These are phyloP conservation scores for Prunella strophiata DNA, from an alignment of 2,797 vertebrate genomes.

Conservation along the genomic window DNA sequence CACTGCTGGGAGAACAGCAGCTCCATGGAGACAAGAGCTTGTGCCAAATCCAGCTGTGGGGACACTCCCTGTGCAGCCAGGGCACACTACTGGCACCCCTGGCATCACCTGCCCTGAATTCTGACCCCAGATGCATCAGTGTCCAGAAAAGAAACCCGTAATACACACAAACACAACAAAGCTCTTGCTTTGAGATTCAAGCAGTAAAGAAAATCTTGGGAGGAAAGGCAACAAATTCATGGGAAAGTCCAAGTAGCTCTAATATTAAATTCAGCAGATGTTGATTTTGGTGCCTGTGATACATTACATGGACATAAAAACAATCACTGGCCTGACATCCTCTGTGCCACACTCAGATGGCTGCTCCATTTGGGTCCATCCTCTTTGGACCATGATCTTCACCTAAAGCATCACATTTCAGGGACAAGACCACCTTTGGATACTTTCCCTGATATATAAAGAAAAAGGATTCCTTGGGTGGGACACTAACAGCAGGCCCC, in stretches of 20 bases:
- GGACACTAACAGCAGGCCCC: background rate
- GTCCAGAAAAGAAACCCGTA: accelerated
- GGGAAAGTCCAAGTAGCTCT: background rate
- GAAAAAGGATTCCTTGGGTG: background rate
- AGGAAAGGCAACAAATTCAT: background rate
- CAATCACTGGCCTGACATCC: background rate
- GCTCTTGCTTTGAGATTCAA: background rate
- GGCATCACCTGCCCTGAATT: background rate
- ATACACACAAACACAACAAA: background rate
- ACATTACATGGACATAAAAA: background rate
- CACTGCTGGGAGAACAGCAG: background rate
- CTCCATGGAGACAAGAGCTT: background rate
- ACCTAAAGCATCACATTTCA: background rate
- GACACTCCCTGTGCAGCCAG: background rate
- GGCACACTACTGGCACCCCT: background rate
- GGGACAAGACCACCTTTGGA: background rate
- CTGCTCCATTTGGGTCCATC: background rate
- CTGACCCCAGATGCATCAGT: background rate
- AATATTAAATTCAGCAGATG: background rate
- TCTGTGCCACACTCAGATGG: background rate
- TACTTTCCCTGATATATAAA: accelerated
- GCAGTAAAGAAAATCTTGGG: background rate
- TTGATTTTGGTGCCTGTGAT: background rate
- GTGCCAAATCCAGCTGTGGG: background rate
- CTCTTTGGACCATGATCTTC: background rate